phyloP scores from a whole-genome alignment of 2,888 invertebrate genomes.

The Drosophila mettleri region DNA sequence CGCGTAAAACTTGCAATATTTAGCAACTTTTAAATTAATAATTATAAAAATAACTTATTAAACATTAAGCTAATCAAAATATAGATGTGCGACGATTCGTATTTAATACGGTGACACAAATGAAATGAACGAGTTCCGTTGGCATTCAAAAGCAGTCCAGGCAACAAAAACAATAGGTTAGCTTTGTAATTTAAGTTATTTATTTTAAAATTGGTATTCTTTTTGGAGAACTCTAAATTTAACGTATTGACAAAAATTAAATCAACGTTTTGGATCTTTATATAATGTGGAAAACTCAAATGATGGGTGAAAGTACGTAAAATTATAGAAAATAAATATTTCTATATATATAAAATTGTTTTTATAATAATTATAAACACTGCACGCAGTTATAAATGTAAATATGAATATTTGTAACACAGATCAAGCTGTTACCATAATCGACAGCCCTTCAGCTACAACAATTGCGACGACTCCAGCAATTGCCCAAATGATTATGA shows the following conservation, averaged over 20 bases:
- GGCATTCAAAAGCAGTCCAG: constrained; percentile 26
- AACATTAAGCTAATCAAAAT: neutral
- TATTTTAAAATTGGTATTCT: constrained; percentile 12
- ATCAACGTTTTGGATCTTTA: neutral
- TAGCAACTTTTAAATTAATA: neutral
- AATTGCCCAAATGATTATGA: constrained; percentile 29
- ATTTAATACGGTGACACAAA: constrained; percentile 5
- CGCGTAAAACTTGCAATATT: constrained; percentile 27
- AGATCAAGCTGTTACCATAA: neutral
- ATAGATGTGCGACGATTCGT: neutral
- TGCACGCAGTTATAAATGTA: constrained; percentile 13
- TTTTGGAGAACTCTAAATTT: constrained; percentile 44
- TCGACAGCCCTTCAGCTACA: neutral
- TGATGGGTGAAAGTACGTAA: constrained; percentile 34
- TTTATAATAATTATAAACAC: neutral
- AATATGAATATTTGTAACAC: constrained; percentile 8
- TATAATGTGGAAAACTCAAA: constrained; percentile 9
- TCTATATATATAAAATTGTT: too few relatives aligned
- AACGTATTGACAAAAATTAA: constrained; percentile 5
- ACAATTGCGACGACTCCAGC: constrained; percentile 21
- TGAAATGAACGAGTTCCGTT: constrained; percentile 31
- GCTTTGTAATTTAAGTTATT: constrained; percentile 30
- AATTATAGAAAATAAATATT: neutral
- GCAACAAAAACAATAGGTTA: constrained; percentile 30
- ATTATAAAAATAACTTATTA: neutral